A percentile compares a stretch with the other conserved stretches of the same genome.
These are phyloP conservation scores for Panagrolaimus sp. DNA, from an alignment of 1,140 invertebrate species.

Conservation along the genomic window DNA sequence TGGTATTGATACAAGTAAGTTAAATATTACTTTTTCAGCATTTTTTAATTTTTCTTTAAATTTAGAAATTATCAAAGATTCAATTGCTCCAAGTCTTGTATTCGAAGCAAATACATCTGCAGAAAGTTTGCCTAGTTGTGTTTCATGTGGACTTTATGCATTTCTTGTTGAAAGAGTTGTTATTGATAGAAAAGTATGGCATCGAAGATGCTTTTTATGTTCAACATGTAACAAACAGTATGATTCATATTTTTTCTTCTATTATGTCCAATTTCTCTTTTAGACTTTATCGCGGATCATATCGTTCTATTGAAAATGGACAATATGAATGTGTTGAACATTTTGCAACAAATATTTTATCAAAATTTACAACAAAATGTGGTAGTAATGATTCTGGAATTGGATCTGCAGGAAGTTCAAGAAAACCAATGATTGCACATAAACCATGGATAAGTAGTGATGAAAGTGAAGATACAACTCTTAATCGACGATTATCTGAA, in stretches of 20 bases:
- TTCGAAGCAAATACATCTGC: not conserved
- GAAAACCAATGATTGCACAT: not conserved
- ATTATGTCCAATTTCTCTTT: too few relatives aligned
- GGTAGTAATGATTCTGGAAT: slow-evolving; percentile 1
- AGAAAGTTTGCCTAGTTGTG: not conserved
- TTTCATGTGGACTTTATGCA: slow-evolving; percentile 7
- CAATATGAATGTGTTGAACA: slow-evolving; percentile 9
- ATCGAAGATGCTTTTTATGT: slow-evolving; percentile 9
- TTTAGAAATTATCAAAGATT: slow-evolving; percentile 9
- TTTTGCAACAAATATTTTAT: slow-evolving; percentile 4
- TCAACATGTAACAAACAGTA: slow-evolving; percentile 8
- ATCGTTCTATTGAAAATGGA: not conserved
- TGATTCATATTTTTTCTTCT: too few relatives aligned
- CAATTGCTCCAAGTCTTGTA: not conserved
- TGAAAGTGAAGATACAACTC: not conserved
- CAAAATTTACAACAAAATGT: not conserved
- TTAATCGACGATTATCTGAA: not conserved
- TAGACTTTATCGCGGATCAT: not conserved
- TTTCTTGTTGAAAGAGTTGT: slow-evolving; percentile 8
- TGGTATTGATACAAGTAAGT: slow-evolving; percentile 10
- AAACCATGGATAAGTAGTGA: not conserved
- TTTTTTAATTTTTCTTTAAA: not conserved
- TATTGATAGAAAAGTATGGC: slow-evolving; percentile 1
- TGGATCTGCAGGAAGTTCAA: not conserved
- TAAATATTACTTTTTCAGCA: not conserved